Evolutionary conservation across 1,140 invertebrate genomes (phyloP), one percentile per base, ranked within the genome.

Genomic region (Drosophila pseudoananassae): DNA sequence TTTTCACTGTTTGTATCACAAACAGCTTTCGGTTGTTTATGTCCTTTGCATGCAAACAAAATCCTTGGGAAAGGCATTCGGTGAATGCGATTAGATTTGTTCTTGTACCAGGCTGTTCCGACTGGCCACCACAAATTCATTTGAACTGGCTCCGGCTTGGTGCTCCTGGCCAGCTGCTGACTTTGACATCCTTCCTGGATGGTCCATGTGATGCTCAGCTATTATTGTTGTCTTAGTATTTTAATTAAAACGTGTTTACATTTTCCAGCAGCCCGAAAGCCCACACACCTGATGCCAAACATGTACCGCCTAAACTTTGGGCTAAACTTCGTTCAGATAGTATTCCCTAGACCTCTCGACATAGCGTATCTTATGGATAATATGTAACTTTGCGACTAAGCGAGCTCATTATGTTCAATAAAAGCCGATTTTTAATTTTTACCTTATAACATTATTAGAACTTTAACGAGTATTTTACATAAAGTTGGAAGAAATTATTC

Each of bases 181-280:
- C 71, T 74, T 74, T 57, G 70, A 74, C 52, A 57, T 75, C 59
- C 70, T 58, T 54, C 23, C 73, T 14, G 53, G 23, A 1, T 14
- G 17, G 29, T 20, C 38, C 40, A 51, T 63, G 14, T 31, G 50
- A 69, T 63, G 17, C 63, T 29, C 50, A 5, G 63, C 63, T 54
- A 81, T 88, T 87, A 82, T 78, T 88, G 82, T 82, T 87, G 83
- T 77, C 78, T 87, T 88, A 82, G 82, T 88, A 82, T 87, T 87
- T 87, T 88, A 87, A 87, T 87, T 87, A 87, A 87, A 87, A 88
- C 77, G 75, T 88, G 78, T 87, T 88, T 88, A 76, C 63, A 52
- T 77, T 80, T 50, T 58, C 52, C 50, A 69, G 50, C 3, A 56
- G 36, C 31, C 65, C 43, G 29, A 53, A 68, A 8, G 43, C 65